These are phyloP conservation scores for Umimayanthus kanabou DNA, from an alignment of 92 coral and sea anemone genomes.

Conservation along the genomic window DNA sequence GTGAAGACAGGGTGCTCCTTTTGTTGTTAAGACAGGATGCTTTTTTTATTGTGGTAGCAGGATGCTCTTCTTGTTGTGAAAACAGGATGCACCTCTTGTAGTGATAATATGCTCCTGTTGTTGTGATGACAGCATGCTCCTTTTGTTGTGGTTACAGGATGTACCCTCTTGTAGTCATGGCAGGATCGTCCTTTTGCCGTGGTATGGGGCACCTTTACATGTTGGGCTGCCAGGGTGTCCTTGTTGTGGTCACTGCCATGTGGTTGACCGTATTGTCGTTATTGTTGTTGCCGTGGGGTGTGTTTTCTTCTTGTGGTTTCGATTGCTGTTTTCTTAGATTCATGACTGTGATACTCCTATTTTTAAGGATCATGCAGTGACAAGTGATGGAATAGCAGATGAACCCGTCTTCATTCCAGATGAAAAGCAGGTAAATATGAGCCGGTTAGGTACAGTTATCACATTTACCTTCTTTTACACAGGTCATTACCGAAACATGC, in stretches of 20 bases:
- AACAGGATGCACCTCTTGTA: neutral
- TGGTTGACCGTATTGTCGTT: neutral
- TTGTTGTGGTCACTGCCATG: neutral
- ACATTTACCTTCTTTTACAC: too few species aligned
- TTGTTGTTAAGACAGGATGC: neutral
- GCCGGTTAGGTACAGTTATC: too few species aligned
- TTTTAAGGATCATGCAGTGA: constrained; percentile 38
- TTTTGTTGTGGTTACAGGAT: neutral
- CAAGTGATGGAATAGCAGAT: constrained; percentile 48
- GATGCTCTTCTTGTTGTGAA: neutral
- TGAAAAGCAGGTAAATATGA: constrained; percentile 56
- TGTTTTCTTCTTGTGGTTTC: neutral
- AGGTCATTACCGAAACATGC: too few species aligned
- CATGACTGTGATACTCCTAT: neutral
- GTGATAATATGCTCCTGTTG: neutral
- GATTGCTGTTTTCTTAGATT: neutral
- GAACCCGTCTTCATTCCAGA: constrained; percentile 54
- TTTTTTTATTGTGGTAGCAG: neutral
- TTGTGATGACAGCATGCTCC: neutral
- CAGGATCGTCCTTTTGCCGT: neutral
- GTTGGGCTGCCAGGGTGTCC: neutral
- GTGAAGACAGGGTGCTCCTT: neutral
- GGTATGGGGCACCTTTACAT: too few species aligned
- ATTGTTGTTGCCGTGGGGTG: neutral
- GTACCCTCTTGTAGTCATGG: neutral